Percentiles rank a stretch among this genome's conserved stretches.
These are phyloP conservation scores for Lordiphosa andalusiaca DNA, from an alignment of 2,888 invertebrate species.

Conservation along the genomic window DNA sequence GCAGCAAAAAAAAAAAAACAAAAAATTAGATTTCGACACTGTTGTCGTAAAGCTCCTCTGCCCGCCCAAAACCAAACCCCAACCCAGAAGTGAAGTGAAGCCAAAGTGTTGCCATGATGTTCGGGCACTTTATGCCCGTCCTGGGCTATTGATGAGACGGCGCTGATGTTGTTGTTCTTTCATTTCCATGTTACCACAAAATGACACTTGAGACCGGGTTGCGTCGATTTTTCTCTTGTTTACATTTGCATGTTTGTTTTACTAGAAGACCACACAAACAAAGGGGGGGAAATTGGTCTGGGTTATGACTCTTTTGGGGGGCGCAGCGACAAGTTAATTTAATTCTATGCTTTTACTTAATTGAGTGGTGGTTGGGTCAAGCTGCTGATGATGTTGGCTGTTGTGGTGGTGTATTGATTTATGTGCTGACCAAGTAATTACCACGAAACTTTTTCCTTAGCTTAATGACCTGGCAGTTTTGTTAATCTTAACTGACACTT, in stretches of 20 bases:
- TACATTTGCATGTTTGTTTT: slow-evolving; percentile 56
- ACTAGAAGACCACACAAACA: slow-evolving; percentile 7
- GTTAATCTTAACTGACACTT: slow-evolving; percentile 48
- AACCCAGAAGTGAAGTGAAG: too few species aligned
- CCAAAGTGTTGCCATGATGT: slow-evolving; percentile 10
- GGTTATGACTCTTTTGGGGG: slow-evolving; percentile 64
- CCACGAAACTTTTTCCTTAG: neutral
- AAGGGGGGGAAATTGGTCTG: too few species aligned
- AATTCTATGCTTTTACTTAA: slow-evolving; percentile 60
- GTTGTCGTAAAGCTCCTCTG: slow-evolving; percentile 3
- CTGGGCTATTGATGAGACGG: slow-evolving; percentile 58
- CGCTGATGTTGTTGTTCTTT: slow-evolving; percentile 63
- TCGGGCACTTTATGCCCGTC: slow-evolving; percentile 14
- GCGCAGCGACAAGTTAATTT: slow-evolving; percentile 57
- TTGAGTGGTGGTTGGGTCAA: slow-evolving; percentile 59
- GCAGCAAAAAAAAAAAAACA: neutral
- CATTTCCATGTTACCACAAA: slow-evolving; percentile 44
- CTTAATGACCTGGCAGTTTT: slow-evolving; percentile 25
- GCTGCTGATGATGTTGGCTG: too few species aligned
- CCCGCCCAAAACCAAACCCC: too few species aligned
- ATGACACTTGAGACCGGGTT: slow-evolving; percentile 55
- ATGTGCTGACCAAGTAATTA: slow-evolving; percentile 17
- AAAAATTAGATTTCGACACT: slow-evolving; percentile 14
- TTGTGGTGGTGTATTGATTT: slow-evolving; percentile 11
- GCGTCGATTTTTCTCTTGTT: slow-evolving; percentile 41